Base-by-base conservation (phyloP, 2,113 vertebrate genomes). In the Hydrolagus affinis region DNA sequence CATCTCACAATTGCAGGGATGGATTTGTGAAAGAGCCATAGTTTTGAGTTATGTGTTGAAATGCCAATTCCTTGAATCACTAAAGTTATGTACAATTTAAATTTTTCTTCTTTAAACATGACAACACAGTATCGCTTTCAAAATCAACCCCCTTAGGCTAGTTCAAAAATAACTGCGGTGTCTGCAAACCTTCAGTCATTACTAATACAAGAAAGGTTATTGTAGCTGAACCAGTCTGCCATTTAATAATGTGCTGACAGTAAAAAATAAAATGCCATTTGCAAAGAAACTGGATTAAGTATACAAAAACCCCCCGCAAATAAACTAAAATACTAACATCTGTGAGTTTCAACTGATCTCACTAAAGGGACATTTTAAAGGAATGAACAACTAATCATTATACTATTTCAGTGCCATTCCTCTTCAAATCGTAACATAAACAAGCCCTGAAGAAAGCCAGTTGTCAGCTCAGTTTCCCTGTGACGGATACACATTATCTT, bases 131-230 rank as follows among this genome's bases (percentile, higher is more conserved):
- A 83, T 83, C 62, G 66, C 66, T 83, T 83, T 83, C 78, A 64
- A 83, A 83, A 83, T 83, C 60, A 32, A n/a, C 66, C 60, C 78
- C 62, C 78, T 83, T 83, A 68, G 62, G 78, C 62, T 62, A 68
- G 25, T 28, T 83, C 59, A 25, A 83, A 44, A 83, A 64, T 66
- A 83, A 83, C 8, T 66, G 60, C 77, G 64, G 23, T 80, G 77
- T 59, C 77, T 80, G 77, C 62, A 66, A 83, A 83, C 62, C 78
- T 56, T 83, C 66, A 83, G 78, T 83, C 78, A 83, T 83, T 83
- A 68, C 28, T 66, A 68, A 66, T 32, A 28, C 66, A 25, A 62
- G 78, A 83, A 66, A 83, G 78, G 60, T 66, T 83, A 64, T 66
- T 83, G 66, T 32, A 83, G 62, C 78, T 19, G 60, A 83, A 83